These are phyloP conservation scores for Ceriagrion tenellum DNA, from an alignment of 2,888 invertebrate genomes.

Conservation along the genomic window DNA sequence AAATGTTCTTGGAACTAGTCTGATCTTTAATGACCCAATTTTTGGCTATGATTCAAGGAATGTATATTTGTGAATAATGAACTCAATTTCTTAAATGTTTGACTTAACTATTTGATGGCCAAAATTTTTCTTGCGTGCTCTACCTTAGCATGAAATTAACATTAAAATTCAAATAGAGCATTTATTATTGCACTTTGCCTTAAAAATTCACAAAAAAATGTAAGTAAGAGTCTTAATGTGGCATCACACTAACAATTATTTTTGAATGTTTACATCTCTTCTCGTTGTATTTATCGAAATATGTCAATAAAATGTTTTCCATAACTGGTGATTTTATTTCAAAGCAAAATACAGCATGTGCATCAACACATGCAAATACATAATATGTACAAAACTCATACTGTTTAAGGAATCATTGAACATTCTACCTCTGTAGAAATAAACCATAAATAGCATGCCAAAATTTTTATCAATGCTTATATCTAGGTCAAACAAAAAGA, in stretches of 20 bases:
- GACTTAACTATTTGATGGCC: neutral
- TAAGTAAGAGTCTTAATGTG: neutral
- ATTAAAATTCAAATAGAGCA: neutral
- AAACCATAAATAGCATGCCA: constrained; percentile 36
- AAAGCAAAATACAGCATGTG: constrained; percentile 49
- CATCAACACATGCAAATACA: constrained; percentile 45
- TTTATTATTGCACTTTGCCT: neutral
- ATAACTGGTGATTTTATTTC: constrained; percentile 42
- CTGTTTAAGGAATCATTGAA: neutral
- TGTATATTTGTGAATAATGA: neutral
- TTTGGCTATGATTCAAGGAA: neutral
- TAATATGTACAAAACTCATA: constrained; percentile 43
- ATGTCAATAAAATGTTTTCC: constrained; percentile 32
- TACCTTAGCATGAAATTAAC: neutral
- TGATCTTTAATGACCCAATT: neutral
- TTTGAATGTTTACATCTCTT: neutral
- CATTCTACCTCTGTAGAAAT: constrained; percentile 17
- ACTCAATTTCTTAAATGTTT: neutral
- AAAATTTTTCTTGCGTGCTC: neutral
- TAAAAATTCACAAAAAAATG: neutral
- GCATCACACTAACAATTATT: neutral
- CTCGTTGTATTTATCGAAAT: constrained; percentile 39
- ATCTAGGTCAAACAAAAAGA: constrained; percentile 23
- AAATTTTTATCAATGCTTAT: constrained; percentile 22
- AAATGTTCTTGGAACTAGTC: neutral